Evolutionary conservation across 2,797 vertebrate species (phyloP).

Genomic region (Graptemys geographica): DNA sequence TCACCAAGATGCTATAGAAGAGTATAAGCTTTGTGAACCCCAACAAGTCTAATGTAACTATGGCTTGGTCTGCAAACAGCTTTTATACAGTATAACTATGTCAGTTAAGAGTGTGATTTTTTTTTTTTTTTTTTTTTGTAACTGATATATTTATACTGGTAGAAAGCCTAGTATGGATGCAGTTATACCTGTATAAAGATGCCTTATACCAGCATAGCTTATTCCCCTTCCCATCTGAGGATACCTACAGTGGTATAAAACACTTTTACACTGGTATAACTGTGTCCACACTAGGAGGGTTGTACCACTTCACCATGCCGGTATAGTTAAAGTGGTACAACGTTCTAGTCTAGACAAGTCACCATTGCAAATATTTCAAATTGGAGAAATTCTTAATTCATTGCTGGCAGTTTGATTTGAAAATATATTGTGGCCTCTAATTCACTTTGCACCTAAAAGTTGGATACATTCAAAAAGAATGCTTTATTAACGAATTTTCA

Average conservation of each 20-base stretch:
- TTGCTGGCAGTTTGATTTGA: neutral
- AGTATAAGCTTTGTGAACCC: neutral
- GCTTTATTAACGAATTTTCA: neutral
- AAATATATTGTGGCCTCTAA: neutral
- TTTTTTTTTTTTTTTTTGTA: neutral
- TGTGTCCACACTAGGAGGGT: neutral
- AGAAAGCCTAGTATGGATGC: neutral
- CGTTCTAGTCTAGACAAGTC: neutral
- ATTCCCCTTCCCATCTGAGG: neutral
- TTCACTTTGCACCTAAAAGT: neutral
- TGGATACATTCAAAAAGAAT: neutral
- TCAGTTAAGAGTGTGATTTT: neutral
- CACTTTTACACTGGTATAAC: neutral
- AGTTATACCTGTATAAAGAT: neutral
- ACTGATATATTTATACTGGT: neutral
- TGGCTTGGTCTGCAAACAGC: neutral
- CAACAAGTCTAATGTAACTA: neutral
- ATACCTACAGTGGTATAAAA: neutral
- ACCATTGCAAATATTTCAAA: neutral
- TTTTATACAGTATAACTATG: neutral
- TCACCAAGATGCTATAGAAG: neutral
- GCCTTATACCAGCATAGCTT: neutral
- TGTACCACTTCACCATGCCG: neutral
- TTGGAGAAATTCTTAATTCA: neutral
- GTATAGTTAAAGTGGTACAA: rapidly evolving